These are phyloP conservation scores for Dufourea novaeangliae DNA, from an alignment of 1,140 invertebrate genomes.

Conservation along the genomic window DNA sequence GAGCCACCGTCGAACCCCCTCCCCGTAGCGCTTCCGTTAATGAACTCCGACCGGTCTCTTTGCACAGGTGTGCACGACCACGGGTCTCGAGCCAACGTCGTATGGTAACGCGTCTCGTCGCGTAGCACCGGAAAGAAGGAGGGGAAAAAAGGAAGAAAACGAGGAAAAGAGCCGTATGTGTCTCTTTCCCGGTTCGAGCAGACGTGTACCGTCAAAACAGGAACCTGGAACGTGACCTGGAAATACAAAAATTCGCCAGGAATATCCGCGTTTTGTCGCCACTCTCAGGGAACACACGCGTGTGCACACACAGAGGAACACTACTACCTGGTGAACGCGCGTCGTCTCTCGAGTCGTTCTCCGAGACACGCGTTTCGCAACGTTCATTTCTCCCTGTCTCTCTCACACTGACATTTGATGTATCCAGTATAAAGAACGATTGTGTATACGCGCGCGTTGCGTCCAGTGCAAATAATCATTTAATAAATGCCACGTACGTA, in stretches of 20 bases:
- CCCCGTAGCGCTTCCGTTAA: constrained; percentile 53
- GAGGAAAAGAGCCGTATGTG: background rate
- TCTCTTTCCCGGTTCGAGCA: too few species aligned
- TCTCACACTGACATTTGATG: constrained; percentile 56
- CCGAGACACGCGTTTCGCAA: constrained; percentile 40
- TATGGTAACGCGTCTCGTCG: too few species aligned
- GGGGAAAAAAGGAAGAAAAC: background rate
- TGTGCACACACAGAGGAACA: too few species aligned
- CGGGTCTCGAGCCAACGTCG: too few species aligned
- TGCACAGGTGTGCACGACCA: constrained; percentile 15
- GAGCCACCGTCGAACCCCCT: too few species aligned
- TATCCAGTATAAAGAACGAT: constrained; percentile 57
- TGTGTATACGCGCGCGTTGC: constrained; percentile 21
- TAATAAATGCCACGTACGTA: constrained; percentile 58
- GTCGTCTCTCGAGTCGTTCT: background rate
- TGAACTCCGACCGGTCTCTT: constrained; percentile 26
- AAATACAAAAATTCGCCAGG: constrained; percentile 30
- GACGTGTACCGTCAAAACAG: background rate
- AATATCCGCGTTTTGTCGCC: constrained; percentile 24
- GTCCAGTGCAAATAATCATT: constrained; percentile 56
- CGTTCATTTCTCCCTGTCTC: too few species aligned
- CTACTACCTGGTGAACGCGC: background rate
- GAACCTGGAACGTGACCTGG: constrained; percentile 26
- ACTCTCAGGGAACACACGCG: too few species aligned
- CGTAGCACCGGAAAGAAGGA: background rate